A percentile compares a stretch with the other conserved stretches of the same genome.
Evolutionary conservation across 1,140 invertebrate genomes (phyloP).

Genomic region (Acyrthosiphon pisum): DNA sequence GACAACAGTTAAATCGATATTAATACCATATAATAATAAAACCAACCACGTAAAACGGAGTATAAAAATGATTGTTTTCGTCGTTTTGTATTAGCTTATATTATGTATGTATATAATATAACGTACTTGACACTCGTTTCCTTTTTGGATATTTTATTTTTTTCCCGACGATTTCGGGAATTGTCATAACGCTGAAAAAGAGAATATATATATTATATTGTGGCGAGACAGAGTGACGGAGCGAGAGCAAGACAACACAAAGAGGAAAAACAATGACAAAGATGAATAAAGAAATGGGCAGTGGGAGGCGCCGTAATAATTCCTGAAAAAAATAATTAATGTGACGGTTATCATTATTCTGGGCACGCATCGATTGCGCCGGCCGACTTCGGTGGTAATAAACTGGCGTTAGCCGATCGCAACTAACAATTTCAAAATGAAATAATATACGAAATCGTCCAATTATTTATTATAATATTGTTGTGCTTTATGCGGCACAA

Average conservation of each 20-base stretch:
- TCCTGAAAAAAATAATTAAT: neutral
- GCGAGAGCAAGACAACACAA: neutral
- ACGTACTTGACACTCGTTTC: neutral
- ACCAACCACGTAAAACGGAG: neutral
- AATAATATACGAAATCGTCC: neutral
- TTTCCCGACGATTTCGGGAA: neutral
- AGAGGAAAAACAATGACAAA: neutral
- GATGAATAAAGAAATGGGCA: neutral
- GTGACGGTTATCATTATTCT: neutral
- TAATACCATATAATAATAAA: neutral
- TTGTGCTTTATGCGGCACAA: neutral
- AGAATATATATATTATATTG: neutral
- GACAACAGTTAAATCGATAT: neutral
- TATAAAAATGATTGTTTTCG: neutral
- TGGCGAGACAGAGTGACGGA: neutral
- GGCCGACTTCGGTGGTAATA: neutral
- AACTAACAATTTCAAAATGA: neutral
- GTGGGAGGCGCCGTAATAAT: neutral
- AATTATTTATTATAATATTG: neutral
- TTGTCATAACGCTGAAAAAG: neutral
- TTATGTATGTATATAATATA: too few relatives aligned
- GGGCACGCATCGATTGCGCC: too few relatives aligned
- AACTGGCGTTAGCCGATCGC: neutral
- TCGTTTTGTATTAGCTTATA: too few relatives aligned
- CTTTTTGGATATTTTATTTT: neutral